A percentile compares a stretch with the other conserved stretches of the same genome.
Evolutionary conservation across 1,140 invertebrate species (phyloP).

Genomic region (Lethrus apterus): DNA sequence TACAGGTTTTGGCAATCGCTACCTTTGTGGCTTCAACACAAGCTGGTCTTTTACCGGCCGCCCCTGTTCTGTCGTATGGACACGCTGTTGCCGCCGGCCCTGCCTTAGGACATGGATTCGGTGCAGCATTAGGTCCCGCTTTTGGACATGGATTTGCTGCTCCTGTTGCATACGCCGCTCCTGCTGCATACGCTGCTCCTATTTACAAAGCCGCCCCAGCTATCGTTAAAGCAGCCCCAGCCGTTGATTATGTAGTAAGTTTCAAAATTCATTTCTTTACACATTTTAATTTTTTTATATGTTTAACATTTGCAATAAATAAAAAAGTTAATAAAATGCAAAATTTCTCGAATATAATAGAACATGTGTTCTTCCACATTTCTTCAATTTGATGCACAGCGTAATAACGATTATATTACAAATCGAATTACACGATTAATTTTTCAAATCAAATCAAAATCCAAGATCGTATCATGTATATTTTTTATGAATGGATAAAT

Average conservation of each 20-base stretch:
- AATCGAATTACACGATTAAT: too few relatives aligned
- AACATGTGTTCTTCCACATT: too few relatives aligned
- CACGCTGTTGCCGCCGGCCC: conserved; percentile 1
- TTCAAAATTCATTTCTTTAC: conserved; percentile 19
- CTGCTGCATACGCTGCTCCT: conserved; percentile 14
- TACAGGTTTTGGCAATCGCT: conserved; percentile 21
- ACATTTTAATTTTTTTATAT: background rate
- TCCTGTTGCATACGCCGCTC: conserved; percentile 7
- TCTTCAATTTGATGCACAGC: too few relatives aligned
- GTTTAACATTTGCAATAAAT: background rate
- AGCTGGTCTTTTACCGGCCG: conserved; percentile 18
- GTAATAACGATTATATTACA: too few relatives aligned
- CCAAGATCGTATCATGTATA: too few relatives aligned
- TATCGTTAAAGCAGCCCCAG: conserved; percentile 21
- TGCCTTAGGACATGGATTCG: conserved; percentile 7
- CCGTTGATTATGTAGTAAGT: conserved; percentile 27
- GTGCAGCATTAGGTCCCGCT: conserved; percentile 13
- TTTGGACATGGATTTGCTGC: conserved; percentile 10
- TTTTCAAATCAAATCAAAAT: too few relatives aligned
- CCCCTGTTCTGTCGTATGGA: conserved; percentile 10
- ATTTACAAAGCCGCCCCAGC: conserved; percentile 15
- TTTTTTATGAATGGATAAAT: too few relatives aligned
- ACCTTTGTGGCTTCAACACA: conserved; percentile 20
- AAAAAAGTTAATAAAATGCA: too few relatives aligned
- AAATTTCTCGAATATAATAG: too few relatives aligned